These are phyloP conservation scores for Capitulum mitella DNA, from an alignment of 2,888 invertebrate genomes.

Conservation along the genomic window DNA sequence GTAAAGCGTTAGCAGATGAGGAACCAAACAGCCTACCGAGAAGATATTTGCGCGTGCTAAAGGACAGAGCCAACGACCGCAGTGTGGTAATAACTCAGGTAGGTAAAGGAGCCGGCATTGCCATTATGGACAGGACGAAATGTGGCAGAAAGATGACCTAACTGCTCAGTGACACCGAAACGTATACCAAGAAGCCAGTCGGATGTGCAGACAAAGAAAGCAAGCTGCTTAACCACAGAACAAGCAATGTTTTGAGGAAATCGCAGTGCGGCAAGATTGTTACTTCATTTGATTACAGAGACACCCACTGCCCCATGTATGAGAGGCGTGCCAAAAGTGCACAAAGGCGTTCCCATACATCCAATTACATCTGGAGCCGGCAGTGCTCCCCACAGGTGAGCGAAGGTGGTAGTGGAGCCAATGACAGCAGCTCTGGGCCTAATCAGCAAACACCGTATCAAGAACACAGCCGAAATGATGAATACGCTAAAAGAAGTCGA, in stretches of 20 bases:
- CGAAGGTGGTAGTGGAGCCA: background rate
- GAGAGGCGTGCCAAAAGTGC: background rate
- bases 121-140: background rate
- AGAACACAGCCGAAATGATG: background rate
- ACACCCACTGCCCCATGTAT: background rate
- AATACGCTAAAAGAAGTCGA: no score
- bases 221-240: background rate
- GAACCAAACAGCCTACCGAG: background rate
- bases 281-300: background rate
- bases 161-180: background rate
- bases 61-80: background rate
- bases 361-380: no score
- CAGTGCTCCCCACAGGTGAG: background rate
- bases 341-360: background rate
- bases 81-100: background rate
- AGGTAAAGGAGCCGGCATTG: background rate
- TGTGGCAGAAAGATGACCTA: background rate
- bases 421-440: background rate
- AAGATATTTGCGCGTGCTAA: background rate
- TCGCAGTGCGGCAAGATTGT: background rate
- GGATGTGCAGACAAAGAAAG: background rate
- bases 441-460: background rate
- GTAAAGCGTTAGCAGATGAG: background rate
- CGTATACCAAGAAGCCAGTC: background rate
- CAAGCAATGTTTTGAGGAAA: background rate